These are phyloP conservation scores for Drosophila paramelanica DNA, from an alignment of 2,888 invertebrate species.

Conservation along the genomic window DNA sequence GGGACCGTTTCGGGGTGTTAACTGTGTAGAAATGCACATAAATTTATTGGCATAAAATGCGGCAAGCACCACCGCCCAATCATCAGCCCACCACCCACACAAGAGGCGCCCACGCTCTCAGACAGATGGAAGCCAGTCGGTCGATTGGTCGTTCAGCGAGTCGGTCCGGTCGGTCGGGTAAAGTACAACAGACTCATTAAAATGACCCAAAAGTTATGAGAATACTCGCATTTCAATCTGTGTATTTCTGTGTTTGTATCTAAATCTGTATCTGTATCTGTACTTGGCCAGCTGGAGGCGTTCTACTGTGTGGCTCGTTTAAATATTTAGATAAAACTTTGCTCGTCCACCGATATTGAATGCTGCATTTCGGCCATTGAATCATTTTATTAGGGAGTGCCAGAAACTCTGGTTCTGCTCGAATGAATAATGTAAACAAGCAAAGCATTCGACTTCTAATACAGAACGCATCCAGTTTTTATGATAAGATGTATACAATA, in stretches of 20 bases:
- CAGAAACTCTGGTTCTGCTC: slow-evolving; percentile 22
- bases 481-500: slow-evolving; percentile 51
- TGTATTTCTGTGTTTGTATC: background rate
- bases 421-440: slow-evolving; percentile 55
- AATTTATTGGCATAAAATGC: slow-evolving; percentile 51
- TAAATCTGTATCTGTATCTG: background rate
- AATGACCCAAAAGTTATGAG: slow-evolving; percentile 22
- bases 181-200: slow-evolving; percentile 53
- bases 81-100: slow-evolving; percentile 27
- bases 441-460: slow-evolving; percentile 21
- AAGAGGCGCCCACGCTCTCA: slow-evolving; percentile 29
- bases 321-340: slow-evolving; percentile 70
- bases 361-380: slow-evolving; percentile 33
- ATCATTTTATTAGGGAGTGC: slow-evolving; percentile 43
- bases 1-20: slow-evolving; percentile 60
- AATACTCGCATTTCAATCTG: slow-evolving; percentile 20
- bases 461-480: slow-evolving; percentile 41
- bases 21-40: slow-evolving; percentile 65
- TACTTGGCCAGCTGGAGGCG: slow-evolving; percentile 31
- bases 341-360: slow-evolving; percentile 46
- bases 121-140: slow-evolving; percentile 36
- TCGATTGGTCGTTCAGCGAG: slow-evolving; percentile 14
- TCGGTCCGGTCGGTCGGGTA: slow-evolving; percentile 10
- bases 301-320: slow-evolving; percentile 48
- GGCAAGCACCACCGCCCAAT: slow-evolving; percentile 26